phyloP scores from a whole-genome alignment of 2,113 vertebrate genomes.

The Sinocyclocheilus rhinocerous region DNA sequence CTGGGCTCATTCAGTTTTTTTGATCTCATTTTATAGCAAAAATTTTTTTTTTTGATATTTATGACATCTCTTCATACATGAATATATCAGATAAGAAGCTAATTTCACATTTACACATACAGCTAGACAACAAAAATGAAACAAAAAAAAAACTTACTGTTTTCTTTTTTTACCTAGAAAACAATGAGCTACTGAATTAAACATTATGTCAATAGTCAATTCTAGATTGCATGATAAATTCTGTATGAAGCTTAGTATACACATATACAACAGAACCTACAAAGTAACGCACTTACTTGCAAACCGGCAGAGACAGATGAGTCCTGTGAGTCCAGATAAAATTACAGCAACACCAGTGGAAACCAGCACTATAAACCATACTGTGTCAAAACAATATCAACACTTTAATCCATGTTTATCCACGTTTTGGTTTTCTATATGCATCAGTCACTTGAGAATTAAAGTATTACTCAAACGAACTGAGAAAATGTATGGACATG shows the following conservation, averaged over 20 bases:
- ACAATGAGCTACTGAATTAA: neutral
- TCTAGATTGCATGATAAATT: neutral
- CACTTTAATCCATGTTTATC: neutral
- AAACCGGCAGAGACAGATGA: neutral
- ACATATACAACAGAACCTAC: neutral
- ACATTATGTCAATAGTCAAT: too few species aligned
- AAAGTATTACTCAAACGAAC: neutral
- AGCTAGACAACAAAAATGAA: neutral
- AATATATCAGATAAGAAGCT: neutral
- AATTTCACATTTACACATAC: neutral
- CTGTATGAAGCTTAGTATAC: too few species aligned
- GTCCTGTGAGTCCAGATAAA: neutral
- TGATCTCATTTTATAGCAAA: neutral
- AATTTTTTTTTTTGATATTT: neutral
- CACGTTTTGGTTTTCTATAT: neutral
- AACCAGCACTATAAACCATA: neutral
- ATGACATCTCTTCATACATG: neutral
- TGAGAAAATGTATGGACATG: neutral
- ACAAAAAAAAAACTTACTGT: neutral
- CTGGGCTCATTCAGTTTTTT: neutral
- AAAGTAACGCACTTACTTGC: conserved; percentile 8
- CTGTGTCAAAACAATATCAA: neutral
- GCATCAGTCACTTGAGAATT: neutral
- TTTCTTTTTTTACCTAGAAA: neutral
- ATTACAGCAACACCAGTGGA: neutral